A percentile compares a stretch with the other conserved stretches of the same genome.
phyloP scores from a whole-genome alignment of 2,797 vertebrate genomes.

The Galagoides demidoff region DNA sequence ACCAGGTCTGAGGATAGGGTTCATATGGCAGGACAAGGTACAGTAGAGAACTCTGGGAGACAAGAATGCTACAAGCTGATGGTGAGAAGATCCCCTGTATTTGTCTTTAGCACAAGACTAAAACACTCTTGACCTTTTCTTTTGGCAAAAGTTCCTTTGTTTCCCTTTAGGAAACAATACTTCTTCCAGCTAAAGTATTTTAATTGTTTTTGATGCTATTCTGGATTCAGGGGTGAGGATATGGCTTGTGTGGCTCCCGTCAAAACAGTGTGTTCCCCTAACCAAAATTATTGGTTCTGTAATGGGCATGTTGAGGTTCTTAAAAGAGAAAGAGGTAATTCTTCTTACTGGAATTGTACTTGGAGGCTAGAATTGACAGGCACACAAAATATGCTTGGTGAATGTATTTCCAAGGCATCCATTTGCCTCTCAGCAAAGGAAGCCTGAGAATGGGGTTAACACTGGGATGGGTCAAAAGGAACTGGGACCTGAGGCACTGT shows the following conservation, averaged over 20 bases:
- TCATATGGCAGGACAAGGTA: not conserved
- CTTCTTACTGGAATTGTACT: not conserved
- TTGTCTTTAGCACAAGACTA: not conserved
- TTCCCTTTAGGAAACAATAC: not conserved
- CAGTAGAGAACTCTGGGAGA: not conserved
- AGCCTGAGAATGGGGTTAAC: not conserved
- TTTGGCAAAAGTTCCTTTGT: not conserved
- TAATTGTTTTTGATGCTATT: not conserved
- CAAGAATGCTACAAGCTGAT: not conserved
- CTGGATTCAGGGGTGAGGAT: not conserved
- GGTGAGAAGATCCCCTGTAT: not conserved
- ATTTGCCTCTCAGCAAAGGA: not conserved
- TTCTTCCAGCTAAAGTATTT: not conserved
- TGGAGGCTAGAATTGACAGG: not conserved
- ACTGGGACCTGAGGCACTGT: not conserved
- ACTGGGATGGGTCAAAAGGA: not conserved
- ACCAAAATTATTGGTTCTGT: not conserved
- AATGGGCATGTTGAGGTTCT: not conserved
- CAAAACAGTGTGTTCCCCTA: not conserved
- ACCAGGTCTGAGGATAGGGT: not conserved
- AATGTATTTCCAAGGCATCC: not conserved
- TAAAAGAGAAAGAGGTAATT: not conserved
- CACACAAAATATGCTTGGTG: not conserved
- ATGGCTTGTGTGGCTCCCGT: not conserved
- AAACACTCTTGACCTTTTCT: not conserved